Evolutionary conservation across 2,888 invertebrate genomes (phyloP), one percentile per base, ranked within the genome.

Genomic region (Seira sanloemensis): DNA sequence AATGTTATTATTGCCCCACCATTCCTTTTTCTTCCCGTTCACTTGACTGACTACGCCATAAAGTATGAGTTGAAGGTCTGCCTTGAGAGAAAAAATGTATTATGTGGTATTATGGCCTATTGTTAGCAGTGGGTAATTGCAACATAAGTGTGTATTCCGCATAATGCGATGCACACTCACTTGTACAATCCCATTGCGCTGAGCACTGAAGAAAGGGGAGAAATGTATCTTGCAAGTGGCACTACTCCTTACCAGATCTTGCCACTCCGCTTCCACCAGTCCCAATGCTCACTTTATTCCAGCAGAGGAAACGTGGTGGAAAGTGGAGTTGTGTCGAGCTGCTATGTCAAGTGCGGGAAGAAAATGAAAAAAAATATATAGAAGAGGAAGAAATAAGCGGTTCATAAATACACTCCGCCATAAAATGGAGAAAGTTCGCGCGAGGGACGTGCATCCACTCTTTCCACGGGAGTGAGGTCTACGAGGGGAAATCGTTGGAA

Each of bases 401-500:
- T 72, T 72, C 21, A 62, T 62, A 62, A 62, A 62, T 62, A 62
- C 21, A 62, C 23, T 50, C 50, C 12, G 16, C 4, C 62, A 62
- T 62, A 62, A 19, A 62, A 62, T 21, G n/a, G 62, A 62, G 23
- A 62, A 23, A 21, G 58, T 9, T n/a, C n/a, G 37, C 4, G 37
- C 2, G 50, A 50, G 50, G 16, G 62, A 62, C 21, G 62, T 23
- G n/a, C 72, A 54, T 19, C 9, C 62, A 18, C 62, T 12, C 5
- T 5, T 62, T 62, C 7, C 62, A 7, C 18, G 25, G 24, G 58
- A 67, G 25, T 0, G 4, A 37, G 18, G 5, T 46, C 27, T 69
- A n/a, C n/a, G 58, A 58, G 67, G 24, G 79, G 71, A 81, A 81
- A 75, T 81, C 81, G 46, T 71, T 69, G 69, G 54, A 66, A 75